Evolutionary conservation across 2,113 vertebrate genomes (phyloP).

Genomic region (Pteruthius melanotis): DNA sequence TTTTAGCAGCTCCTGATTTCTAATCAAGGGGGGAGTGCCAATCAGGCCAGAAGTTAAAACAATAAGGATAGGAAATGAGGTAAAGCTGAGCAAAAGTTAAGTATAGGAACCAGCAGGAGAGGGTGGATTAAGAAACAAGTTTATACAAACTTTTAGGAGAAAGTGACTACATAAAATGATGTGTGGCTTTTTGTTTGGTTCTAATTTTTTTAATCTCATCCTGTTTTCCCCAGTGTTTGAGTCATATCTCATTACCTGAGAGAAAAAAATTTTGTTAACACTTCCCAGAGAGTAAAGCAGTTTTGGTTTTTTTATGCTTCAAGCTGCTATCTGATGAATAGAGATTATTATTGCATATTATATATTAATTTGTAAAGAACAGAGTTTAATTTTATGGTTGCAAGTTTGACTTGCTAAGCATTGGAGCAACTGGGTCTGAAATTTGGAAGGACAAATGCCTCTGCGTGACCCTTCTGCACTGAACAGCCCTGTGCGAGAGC

Average conservation of each 20-base stretch:
- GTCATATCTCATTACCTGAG: background rate
- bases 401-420: background rate
- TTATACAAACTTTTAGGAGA: background rate
- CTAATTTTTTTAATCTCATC: background rate
- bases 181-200: background rate
- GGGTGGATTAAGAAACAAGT: background rate
- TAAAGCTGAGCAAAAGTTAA: background rate
- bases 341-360: background rate
- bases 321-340: background rate
- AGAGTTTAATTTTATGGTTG: background rate
- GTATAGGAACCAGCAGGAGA: background rate
- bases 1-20: background rate
- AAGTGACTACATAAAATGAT: background rate
- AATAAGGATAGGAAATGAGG: background rate
- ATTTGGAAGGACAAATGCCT: background rate
- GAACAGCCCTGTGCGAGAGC: accelerated
- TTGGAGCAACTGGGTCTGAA: background rate
- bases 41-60: slow-evolving; percentile 9
- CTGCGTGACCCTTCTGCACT: background rate
- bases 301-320: background rate
- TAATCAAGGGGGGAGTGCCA: background rate
- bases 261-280: background rate
- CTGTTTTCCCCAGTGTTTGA: background rate
- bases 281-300: background rate
- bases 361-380: background rate